A percentile compares a stretch with the other conserved stretches of the same genome.
Conservation (phyloP, 2,888 invertebrate species). For the Phyto melanocephala region DNA sequence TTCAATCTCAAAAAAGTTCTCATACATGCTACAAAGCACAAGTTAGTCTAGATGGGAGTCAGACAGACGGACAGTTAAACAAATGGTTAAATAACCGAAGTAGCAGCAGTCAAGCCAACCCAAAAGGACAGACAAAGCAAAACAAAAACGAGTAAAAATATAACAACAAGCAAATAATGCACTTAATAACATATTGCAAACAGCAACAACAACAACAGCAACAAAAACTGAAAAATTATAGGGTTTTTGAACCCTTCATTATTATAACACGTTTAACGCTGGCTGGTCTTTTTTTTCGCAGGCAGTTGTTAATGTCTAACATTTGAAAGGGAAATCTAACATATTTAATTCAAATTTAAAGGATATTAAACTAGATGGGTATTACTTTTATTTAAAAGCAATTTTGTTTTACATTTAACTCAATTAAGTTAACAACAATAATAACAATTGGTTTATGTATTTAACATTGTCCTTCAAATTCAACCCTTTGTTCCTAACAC, state of each 20-base stretch:
- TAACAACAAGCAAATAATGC: slow-evolving; percentile 3
- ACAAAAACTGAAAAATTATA: background rate
- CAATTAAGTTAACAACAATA: too few relatives aligned
- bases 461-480: too few relatives aligned
- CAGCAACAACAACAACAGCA: background rate
- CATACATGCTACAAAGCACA: slow-evolving; percentile 11
- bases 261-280: slow-evolving; percentile 16
- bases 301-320: too few relatives aligned
- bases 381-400: too few relatives aligned
- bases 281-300: background rate
- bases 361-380: too few relatives aligned
- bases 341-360: background rate
- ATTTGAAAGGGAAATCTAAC: background rate
- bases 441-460: too few relatives aligned
- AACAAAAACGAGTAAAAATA: slow-evolving; percentile 44
- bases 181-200: slow-evolving; percentile 16
- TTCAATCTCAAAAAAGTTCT: slow-evolving; percentile 13
- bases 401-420: too few relatives aligned
- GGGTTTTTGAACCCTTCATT: slow-evolving; percentile 41
- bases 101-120: slow-evolving; percentile 12
- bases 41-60: background rate
- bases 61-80: slow-evolving; percentile 1
- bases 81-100: slow-evolving; percentile 1
- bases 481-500: too few relatives aligned
- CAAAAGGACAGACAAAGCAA: slow-evolving; percentile 46